Conservation (phyloP, 1,140 invertebrate genomes). For the Lutraria rhynchaena region DNA sequence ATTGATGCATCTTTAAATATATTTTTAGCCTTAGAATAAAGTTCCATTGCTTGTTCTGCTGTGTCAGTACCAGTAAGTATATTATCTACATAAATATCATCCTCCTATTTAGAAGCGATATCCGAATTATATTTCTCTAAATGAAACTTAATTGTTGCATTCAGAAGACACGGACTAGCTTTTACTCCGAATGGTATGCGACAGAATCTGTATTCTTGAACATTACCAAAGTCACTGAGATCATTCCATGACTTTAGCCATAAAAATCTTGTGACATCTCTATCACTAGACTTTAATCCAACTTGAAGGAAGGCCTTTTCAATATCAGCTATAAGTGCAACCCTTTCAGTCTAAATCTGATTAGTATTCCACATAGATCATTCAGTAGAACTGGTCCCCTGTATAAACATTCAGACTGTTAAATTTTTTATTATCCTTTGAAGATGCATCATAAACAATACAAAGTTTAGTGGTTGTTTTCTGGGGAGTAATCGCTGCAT, state of each 20-base stretch:
- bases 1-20: slow-evolving; percentile 20
- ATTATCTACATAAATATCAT: too few relatives aligned
- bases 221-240: background rate
- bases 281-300: too few relatives aligned
- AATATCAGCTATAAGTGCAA: slow-evolving; percentile 16
- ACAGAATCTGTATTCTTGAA: slow-evolving; percentile 42
- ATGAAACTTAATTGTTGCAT: slow-evolving; percentile 32
- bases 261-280: slow-evolving; percentile 22
- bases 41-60: background rate
- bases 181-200: slow-evolving; percentile 23
- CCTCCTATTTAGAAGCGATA: background rate
- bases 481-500: slow-evolving; percentile 8
- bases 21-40: background rate
- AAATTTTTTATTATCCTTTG: background rate
- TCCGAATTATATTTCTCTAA: slow-evolving; percentile 8
- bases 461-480: slow-evolving; percentile 17
- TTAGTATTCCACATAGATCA: background rate
- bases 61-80: slow-evolving; percentile 6
- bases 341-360: slow-evolving; percentile 8
- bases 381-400: slow-evolving; percentile 17
- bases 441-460: slow-evolving; percentile 32
- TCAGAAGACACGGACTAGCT: slow-evolving; percentile 28
- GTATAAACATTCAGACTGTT: slow-evolving; percentile 27
- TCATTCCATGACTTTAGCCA: slow-evolving; percentile 14
- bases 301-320: slow-evolving; percentile 36